phyloP scores from a whole-genome alignment of 2,113 vertebrate species.

The Danio rerio region DNA sequence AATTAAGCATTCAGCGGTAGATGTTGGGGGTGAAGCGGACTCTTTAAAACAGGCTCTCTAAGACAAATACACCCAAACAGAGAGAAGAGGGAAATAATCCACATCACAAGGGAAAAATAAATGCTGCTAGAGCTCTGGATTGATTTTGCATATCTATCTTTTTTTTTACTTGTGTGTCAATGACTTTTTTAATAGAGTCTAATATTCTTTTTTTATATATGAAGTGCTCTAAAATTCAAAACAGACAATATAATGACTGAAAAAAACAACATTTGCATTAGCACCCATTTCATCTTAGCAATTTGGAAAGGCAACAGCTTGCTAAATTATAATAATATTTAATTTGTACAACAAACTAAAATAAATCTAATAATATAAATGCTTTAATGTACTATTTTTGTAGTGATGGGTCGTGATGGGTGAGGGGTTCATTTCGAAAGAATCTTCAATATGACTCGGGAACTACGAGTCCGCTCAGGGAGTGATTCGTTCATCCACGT shows the following conservation, averaged over 20 bases:
- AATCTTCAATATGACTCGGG: too few relatives aligned
- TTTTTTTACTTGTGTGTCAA: neutral
- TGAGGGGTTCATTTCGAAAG: too few relatives aligned
- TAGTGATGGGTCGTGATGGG: too few relatives aligned
- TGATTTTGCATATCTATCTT: neutral
- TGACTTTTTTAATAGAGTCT: neutral
- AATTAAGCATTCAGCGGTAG: conserved; percentile 42
- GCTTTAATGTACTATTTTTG: too few relatives aligned
- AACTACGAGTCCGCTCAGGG: too few relatives aligned
- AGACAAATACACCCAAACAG: neutral
- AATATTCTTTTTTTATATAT: too few relatives aligned
- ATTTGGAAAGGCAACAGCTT: too few relatives aligned
- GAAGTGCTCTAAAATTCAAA: neutral
- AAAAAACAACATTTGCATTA: neutral
- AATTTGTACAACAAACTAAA: too few relatives aligned
- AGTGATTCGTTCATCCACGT: too few relatives aligned
- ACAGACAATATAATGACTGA: neutral
- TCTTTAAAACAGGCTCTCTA: conserved; percentile 1
- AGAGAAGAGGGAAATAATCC: neutral
- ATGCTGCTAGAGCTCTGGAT: neutral
- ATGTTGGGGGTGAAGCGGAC: conserved; percentile 25
- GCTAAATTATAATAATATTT: too few relatives aligned
- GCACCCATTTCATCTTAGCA: neutral
- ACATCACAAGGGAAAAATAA: neutral
- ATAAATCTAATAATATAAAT: too few relatives aligned